These are phyloP conservation scores for Tiliacea aurago DNA, from an alignment of 2,888 invertebrate species.

Conservation along the genomic window DNA sequence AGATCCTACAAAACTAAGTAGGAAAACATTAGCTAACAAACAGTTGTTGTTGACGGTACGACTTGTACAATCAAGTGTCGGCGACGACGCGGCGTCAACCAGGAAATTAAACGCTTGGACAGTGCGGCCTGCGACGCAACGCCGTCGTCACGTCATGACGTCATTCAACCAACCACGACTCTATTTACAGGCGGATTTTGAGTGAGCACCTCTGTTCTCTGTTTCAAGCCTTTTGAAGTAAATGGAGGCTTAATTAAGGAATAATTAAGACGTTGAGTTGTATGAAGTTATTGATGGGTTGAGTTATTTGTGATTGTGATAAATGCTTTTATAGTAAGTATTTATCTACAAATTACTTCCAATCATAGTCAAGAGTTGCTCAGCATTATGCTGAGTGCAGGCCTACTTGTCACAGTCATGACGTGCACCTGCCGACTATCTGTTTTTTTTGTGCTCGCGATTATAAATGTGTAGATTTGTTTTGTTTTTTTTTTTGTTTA, in stretches of 20 bases:
- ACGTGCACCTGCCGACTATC: too few species aligned
- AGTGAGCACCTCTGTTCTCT: constrained; percentile 65
- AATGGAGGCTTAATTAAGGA: constrained; percentile 60
- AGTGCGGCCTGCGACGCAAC: constrained; percentile 70
- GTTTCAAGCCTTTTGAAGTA: constrained; percentile 55
- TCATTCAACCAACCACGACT: constrained; percentile 77
- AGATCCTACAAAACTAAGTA: constrained; percentile 9
- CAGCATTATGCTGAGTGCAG: too few species aligned
- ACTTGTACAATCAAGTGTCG: constrained; percentile 78
- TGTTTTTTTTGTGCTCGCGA: too few species aligned
- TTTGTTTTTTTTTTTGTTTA: too few species aligned
- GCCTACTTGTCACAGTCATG: too few species aligned
- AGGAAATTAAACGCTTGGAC: constrained; percentile 88
- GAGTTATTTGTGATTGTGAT: background rate
- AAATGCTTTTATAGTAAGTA: too few species aligned
- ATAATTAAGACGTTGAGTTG: constrained; percentile 44
- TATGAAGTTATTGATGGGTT: background rate
- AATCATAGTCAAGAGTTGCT: too few species aligned
- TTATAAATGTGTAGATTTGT: too few species aligned
- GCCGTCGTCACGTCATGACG: constrained; percentile 81
- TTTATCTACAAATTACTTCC: too few species aligned
- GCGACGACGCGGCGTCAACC: constrained; percentile 81
- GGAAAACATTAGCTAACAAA: constrained; percentile 24
- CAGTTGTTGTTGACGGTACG: constrained; percentile 67
- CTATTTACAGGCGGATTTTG: constrained; percentile 76